phyloP scores from a whole-genome alignment of 2,888 invertebrate species.

The Ceraclea dissimilis region DNA sequence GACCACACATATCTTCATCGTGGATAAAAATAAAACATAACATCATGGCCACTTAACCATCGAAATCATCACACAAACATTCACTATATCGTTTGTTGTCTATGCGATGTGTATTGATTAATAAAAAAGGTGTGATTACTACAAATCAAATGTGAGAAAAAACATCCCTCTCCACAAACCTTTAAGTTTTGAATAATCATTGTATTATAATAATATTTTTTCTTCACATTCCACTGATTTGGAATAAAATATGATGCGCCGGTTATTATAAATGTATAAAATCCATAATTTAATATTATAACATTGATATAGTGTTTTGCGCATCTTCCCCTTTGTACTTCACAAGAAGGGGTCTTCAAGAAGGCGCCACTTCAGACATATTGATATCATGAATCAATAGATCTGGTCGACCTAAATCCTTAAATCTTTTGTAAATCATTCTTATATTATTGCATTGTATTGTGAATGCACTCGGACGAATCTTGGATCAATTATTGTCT shows the following conservation, averaged over 20 bases:
- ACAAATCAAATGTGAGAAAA: not conserved
- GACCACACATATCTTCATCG: no score
- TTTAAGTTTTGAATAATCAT: not conserved
- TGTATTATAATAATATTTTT: not conserved
- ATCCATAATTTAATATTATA: not conserved
- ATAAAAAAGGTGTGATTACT: not conserved
- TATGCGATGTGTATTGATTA: not conserved
- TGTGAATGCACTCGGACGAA: no score
- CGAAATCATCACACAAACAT: no score
- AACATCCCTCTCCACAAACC: not conserved
- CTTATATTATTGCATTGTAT: not conserved
- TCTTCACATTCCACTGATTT: not conserved
- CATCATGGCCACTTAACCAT: no score
- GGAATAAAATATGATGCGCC: not conserved
- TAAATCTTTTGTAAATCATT: not conserved
- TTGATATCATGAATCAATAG: constrained; percentile 7
- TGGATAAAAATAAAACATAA: no score
- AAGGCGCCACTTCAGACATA: constrained; percentile 13
- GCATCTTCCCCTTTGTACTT: constrained; percentile 5
- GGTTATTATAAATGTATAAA: not conserved
- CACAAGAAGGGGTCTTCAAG: constrained; percentile 8
- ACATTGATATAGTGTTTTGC: constrained; percentile 5
- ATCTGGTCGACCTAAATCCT: constrained; percentile 1
- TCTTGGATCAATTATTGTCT: no score
- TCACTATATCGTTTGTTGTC: no score